Evolutionary conservation across 2,113 vertebrate genomes (phyloP), one percentile per base, ranked within the genome.

Genomic region (Bostrychus sinensis): DNA sequence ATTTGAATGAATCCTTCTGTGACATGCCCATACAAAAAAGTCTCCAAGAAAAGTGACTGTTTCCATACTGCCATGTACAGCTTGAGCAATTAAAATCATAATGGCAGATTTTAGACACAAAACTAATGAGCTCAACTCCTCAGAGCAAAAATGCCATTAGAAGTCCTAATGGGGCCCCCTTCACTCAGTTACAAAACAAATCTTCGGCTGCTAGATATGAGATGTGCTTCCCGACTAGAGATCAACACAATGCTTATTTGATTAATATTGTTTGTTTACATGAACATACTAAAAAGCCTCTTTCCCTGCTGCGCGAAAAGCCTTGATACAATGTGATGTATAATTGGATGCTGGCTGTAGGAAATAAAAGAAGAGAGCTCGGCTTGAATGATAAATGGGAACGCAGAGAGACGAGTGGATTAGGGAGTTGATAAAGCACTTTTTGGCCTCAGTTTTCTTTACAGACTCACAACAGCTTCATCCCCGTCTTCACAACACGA

Each of bases 111-210:
- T 83, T 69, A 79, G 76, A 80, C 81, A 87, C 71, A 70, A 74
- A 86, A 78, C 82, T 86, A 87, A 87, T 84, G 83, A 87, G 83
- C 72, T 86, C 73, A 60, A 82, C 78, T 86, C 81, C 80, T 85
- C 74, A 43, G 76, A 88, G 83, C 78, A 70, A 80, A 86, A 87
- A 88, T 36, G 77, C 69, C 83, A 89, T 88, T 87, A 90, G 75
- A 70, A 43, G 70, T 81, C 74, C 64, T 87, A 82, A 88, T 82
- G 80, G 45, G 82, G 51, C 58, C 81, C 72, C 77, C 80, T 74
- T 80, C 76, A 34, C 63, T 1, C 37, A 51, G 63, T 12, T 72
- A 77, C 81, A 86, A 87, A 83, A 83, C 81, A 86, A 87, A 80
- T 59, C 66, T 62, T 84, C 71, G 48, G 76, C 76, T 57, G 65